Base-by-base conservation (phyloP, 2,797 vertebrate genomes). In the Semotilus atromaculatus region DNA sequence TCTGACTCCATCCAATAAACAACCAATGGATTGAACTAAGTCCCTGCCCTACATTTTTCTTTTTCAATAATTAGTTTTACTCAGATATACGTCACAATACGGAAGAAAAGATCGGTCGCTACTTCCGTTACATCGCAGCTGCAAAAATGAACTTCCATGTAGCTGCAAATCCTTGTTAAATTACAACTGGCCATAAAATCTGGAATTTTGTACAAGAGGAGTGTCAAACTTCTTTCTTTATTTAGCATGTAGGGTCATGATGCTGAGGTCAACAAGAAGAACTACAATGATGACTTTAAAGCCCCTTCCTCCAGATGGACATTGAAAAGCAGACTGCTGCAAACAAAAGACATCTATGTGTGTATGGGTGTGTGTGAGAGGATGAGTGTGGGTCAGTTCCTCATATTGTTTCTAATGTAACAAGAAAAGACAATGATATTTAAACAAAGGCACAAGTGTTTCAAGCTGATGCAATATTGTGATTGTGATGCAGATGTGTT, bases 251-350 rank as follows among this genome's bases (percentile, higher is more conserved):
- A 18, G 34, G 53, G 53, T 48, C 53, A 83, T 60, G 43, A 36
- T 4, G 23, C 73, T 36, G 55, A 75, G 75, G 40, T 81, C 75
- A 81, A 62, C 13, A 36, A 71, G 62, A 79, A 78, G 85, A 86
- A 88, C 55, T 71, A 75, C 43, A 78, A 53, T 81, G 36, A 51
- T 81, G 53, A 89, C 40, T 48, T 81, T 74, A 26, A 78, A 68
- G 10, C 72, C 43, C 43, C 36, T 78, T 87, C 85, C 62, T 87
- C 81, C 86, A 83, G 66, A 82, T 82, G 60, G 80, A 87, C 86
- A 88, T 64, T 43, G 45, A 78, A 83, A 83, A 51, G 29, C 40
- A 21, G 26, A 51, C 45, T 73, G 48, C 23, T 38, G 55, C 45
- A 76, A 85, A 83, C 74, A 88, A 86, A 83, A 84, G 3, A 64